phyloP scores from a whole-genome alignment of 2,797 vertebrate species.

The Echeneis naucrates region DNA sequence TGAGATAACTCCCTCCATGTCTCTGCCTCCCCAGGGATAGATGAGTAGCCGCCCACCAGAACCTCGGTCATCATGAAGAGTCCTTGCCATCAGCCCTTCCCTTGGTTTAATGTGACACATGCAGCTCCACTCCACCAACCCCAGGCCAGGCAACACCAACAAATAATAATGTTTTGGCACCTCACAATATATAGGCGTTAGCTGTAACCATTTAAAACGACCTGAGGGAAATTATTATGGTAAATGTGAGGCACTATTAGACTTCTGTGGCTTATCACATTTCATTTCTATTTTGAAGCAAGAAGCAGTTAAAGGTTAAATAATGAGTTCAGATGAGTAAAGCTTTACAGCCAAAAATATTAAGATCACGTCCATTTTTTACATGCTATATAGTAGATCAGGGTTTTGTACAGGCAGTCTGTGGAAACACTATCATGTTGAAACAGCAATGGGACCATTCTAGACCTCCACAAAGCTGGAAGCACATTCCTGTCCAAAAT shows the following conservation, averaged over 20 bases:
- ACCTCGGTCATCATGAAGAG: conserved; percentile 48
- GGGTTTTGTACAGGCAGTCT: neutral
- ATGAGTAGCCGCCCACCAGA: conserved; percentile 40
- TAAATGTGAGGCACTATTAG: neutral
- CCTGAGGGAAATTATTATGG: neutral
- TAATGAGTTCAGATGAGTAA: neutral
- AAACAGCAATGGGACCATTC: neutral
- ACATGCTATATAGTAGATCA: neutral
- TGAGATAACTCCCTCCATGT: conserved; percentile 73
- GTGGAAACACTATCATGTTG: too few species aligned
- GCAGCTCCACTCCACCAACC: conserved; percentile 14
- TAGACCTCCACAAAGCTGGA: neutral
- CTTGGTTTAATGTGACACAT: conserved; percentile 43
- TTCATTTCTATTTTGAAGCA: neutral
- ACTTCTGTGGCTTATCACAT: neutral
- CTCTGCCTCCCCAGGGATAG: conserved; percentile 66
- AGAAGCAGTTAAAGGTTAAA: neutral
- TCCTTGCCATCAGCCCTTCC: conserved; percentile 52
- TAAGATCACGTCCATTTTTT: neutral
- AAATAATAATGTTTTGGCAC: conserved; percentile 1
- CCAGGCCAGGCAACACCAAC: conserved; percentile 20
- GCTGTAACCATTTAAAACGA: neutral
- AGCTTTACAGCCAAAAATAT: neutral
- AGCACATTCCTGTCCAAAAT: neutral
- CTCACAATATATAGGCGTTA: neutral